Percentiles rank a stretch among this genome's conserved stretches.
Evolutionary conservation across 2,113 vertebrate species (phyloP).

Genomic region (Boleophthalmus pectinirostris): DNA sequence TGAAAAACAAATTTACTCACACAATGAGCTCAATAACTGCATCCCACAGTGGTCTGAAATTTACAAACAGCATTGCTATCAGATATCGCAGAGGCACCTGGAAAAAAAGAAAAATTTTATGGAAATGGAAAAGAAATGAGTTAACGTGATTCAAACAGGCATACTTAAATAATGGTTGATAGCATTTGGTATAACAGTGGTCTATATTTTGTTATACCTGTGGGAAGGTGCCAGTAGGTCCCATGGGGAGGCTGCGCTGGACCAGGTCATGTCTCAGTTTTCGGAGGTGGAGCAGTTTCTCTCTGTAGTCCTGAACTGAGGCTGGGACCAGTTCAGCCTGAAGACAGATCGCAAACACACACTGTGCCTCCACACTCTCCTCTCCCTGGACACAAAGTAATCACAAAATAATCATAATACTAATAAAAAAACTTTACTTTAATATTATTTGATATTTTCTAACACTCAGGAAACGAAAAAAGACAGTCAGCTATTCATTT

Average conservation of each 20-base stretch:
- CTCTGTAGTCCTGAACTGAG: constrained; percentile 91
- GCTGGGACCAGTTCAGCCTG: constrained; percentile 93
- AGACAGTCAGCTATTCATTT: too few relatives aligned
- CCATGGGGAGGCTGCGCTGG: constrained; percentile 74
- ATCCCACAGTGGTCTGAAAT: constrained; percentile 95
- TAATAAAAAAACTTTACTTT: not conserved
- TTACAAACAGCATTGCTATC: constrained; percentile 92
- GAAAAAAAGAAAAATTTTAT: constrained; percentile 5
- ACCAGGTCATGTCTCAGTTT: constrained; percentile 90
- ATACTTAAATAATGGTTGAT: not conserved
- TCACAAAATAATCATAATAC: not conserved
- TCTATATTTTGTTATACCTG: constrained; percentile 77
- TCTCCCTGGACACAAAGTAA: constrained; percentile 73
- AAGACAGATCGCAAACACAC: constrained; percentile 83
- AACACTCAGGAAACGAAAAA: not conserved
- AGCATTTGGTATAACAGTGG: not conserved
- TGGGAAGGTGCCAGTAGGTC: constrained; percentile 70
- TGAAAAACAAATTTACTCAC: constrained; percentile 76
- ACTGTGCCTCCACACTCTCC: constrained; percentile 70
- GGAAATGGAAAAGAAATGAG: not conserved
- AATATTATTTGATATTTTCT: not conserved
- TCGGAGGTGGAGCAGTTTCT: constrained; percentile 91
- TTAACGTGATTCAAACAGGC: not conserved
- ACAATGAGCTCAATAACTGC: constrained; percentile 89
- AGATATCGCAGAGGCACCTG: constrained; percentile 95